Conservation (phyloP, 2,888 invertebrate genomes). For the Dicranocentrus wangi region DNA sequence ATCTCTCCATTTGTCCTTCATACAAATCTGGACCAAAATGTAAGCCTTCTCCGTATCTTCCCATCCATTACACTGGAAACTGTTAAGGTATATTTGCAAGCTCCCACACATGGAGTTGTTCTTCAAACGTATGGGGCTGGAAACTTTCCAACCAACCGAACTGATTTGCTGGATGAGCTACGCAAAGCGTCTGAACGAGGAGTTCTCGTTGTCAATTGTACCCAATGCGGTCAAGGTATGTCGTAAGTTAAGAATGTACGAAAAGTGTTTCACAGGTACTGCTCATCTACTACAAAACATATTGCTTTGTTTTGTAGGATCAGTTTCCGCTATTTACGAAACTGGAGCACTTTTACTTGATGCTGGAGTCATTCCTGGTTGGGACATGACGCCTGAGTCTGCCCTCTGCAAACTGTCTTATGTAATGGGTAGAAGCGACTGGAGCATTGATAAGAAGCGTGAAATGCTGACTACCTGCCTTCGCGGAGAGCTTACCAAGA, state of each 20-base stretch:
- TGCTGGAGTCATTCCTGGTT: constrained; percentile 79
- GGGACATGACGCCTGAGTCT: constrained; percentile 95
- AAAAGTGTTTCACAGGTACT: no score
- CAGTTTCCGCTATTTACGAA: constrained; percentile 86
- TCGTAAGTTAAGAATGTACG: no score
- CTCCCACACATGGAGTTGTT: constrained; percentile 89
- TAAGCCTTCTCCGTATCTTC: constrained; percentile 89
- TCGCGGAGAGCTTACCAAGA: constrained; percentile 85
- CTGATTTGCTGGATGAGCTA: constrained; percentile 85
- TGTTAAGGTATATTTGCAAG: constrained; percentile 77
- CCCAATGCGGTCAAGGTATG: constrained; percentile 89
- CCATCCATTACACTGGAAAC: constrained; percentile 91
- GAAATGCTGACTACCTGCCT: constrained; percentile 86
- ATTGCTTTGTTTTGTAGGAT: no score
- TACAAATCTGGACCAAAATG: constrained; percentile 85
- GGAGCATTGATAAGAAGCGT: constrained; percentile 80
- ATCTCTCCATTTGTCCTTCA: constrained; percentile 83
- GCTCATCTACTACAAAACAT: no score
- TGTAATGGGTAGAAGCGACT: constrained; percentile 86
- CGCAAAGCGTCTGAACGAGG: constrained; percentile 83
- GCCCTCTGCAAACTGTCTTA: constrained; percentile 93
- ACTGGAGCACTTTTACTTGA: constrained; percentile 81
- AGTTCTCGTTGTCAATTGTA: constrained; percentile 91
- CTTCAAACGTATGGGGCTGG: constrained; percentile 95
- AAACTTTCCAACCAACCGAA: constrained; percentile 89